Conservation (phyloP, 2,888 invertebrate genomes). For the Syritta pipiens region DNA sequence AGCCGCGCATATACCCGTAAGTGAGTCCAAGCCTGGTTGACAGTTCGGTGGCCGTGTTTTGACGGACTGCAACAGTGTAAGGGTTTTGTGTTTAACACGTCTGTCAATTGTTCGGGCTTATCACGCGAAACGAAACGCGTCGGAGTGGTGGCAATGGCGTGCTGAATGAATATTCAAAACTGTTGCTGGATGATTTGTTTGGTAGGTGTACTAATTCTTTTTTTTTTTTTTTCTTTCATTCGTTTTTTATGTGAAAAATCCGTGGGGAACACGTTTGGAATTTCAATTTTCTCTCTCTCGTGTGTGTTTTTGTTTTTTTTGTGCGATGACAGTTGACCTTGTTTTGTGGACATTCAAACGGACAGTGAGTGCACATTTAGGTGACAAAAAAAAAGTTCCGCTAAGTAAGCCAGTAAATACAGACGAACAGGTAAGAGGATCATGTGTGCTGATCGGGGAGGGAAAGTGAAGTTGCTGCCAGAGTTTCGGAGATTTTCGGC, state of each 20-base stretch:
- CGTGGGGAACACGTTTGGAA: constrained; percentile 27
- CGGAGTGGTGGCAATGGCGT: constrained; percentile 8
- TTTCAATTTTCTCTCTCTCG: background rate
- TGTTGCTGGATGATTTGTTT: constrained; percentile 24
- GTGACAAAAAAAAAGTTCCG: constrained; percentile 44
- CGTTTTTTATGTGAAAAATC: background rate
- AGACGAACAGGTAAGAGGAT: too few relatives aligned
- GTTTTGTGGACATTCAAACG: constrained; percentile 21
- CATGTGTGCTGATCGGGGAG: too few relatives aligned
- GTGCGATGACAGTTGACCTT: constrained; percentile 41
- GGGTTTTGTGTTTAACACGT: background rate
- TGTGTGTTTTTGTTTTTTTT: constrained; percentile 2
- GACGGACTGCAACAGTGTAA: too few relatives aligned
- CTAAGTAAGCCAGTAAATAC: constrained; percentile 21
- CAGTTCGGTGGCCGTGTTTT: too few relatives aligned
- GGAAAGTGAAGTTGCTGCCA: too few relatives aligned
- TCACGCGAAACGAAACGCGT: constrained; percentile 3
- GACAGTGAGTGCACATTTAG: constrained; percentile 7
- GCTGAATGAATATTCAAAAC: constrained; percentile 46
- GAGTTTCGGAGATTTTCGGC: too few relatives aligned
- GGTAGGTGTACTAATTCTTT: constrained; percentile 39
- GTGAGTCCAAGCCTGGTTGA: too few relatives aligned
- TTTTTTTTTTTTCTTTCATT: background rate
- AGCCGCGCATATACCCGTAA: too few relatives aligned
- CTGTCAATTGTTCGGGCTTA: constrained; percentile 28